Conservation (phyloP, 2,888 invertebrate genomes). For the Branchipolynoe longqiensis region DNA sequence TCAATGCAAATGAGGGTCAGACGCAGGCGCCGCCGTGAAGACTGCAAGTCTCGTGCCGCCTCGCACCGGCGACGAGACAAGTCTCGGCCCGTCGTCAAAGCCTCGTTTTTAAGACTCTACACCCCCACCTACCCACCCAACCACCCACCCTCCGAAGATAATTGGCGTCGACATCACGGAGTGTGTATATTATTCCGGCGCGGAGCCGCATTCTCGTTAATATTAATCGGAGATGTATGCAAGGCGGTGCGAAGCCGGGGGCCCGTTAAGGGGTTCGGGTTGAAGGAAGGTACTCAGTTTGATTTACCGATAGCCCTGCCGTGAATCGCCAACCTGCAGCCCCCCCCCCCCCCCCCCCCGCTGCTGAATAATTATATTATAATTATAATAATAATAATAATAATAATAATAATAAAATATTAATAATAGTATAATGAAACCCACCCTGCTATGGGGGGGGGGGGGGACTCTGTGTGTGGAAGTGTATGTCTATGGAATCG, state of each 20-base stretch:
- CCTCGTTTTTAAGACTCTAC: conserved; percentile 21
- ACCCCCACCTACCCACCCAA: no score
- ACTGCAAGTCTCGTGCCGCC: not conserved
- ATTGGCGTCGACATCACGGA: not conserved
- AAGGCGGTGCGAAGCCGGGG: not conserved
- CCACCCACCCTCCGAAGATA: not conserved
- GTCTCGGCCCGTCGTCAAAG: conserved; percentile 2
- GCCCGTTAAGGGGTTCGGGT: not conserved
- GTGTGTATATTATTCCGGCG: conserved; percentile 16
- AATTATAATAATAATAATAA: no score
- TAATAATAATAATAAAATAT: no score
- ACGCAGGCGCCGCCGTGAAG: not conserved
- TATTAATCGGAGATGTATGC: conserved; percentile 41
- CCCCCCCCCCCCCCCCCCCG: no score
- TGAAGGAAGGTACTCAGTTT: not conserved
- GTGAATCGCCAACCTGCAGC: not conserved
- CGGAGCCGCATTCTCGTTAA: not conserved
- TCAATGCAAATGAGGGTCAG: conserved; percentile 43
- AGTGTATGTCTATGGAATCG: no score
- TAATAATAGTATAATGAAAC: no score
- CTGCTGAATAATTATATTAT: no score
- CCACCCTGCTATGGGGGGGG: no score
- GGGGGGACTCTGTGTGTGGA: no score
- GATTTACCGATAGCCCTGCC: conserved; percentile 11
- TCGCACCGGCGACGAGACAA: not conserved